Evolutionary conservation across 2,888 invertebrate genomes (phyloP), one percentile per base, ranked within the genome.

Genomic region (Scaptomyza polygonia): DNA sequence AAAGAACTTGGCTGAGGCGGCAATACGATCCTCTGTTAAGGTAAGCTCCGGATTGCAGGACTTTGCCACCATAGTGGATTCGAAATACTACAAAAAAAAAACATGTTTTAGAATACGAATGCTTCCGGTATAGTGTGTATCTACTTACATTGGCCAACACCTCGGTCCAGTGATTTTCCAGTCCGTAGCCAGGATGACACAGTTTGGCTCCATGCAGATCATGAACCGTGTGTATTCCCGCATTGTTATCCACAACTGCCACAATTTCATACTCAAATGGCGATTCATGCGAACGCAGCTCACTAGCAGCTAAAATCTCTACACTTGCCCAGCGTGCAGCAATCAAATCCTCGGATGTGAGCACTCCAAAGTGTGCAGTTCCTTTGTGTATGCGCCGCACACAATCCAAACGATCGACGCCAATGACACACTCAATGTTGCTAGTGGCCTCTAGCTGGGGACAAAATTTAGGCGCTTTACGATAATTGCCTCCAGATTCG

Each of bases 301-400:
- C 95, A 75, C 95, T 95, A 4, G 95, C 95, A 62, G 96, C 94
- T 51, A 96, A 91, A 36, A 96, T 93, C 67, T 95, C 94, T 0
- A 94, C 92, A 58, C 93, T 92, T 0, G 94, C 94, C 93, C 95
- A 95, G 56, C 94, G 93, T 0, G 95, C 94, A 0, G 95, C 94
- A 5, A 97, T 93, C 79, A 97, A 93, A 90, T 97, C 97, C 88
- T 97, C 97, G 0, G 97, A 95, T 54, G 95, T 95, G 84, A 97
- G 94, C 11, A 96, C 95, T 0, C 96, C 95, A 86, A 98, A 95
- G 91, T 98, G 97, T 0, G 96, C 97, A 1, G 94, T 93, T 1
- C 95, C 95, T 81, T 94, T 94, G 58, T 94, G 93, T 78, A 98
- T 95, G 75, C 95, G 94, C 5, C 96, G 93, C 65, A 98, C 93